These are phyloP conservation scores for Nomada lathburiana DNA, from an alignment of 2,888 invertebrate species.

Conservation along the genomic window DNA sequence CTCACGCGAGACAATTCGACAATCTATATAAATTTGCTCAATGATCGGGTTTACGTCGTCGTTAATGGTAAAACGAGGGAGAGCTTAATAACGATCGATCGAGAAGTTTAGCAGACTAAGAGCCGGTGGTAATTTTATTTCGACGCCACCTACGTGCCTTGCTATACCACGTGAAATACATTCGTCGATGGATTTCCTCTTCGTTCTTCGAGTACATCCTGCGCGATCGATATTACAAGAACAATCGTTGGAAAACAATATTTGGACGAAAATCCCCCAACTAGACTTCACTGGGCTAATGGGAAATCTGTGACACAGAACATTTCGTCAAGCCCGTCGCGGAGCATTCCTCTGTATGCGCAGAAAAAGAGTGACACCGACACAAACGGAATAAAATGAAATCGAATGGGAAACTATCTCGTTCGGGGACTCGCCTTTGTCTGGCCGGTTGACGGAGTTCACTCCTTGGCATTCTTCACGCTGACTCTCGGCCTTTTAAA, in stretches of 20 bases:
- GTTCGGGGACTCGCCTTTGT: constrained; percentile 58
- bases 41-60: constrained; percentile 29
- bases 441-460: constrained; percentile 58
- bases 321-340: not conserved
- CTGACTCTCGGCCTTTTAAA: constrained; percentile 38
- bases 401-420: constrained; percentile 62
- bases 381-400: constrained; percentile 27
- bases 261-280: too few relatives aligned
- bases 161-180: not conserved
- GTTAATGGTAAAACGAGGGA: constrained; percentile 35
- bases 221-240: not conserved
- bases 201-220: not conserved
- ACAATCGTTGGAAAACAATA: not conserved
- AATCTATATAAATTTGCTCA: constrained; percentile 39
- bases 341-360: not conserved
- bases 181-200: too few relatives aligned
- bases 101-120: constrained; percentile 13
- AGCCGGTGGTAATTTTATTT: constrained; percentile 13
- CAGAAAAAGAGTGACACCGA: not conserved
- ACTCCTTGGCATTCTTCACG: constrained; percentile 8
- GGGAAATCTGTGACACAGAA: not conserved
- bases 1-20: constrained; percentile 45
- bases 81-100: constrained; percentile 30
- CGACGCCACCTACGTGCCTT: not conserved
- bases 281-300: not conserved